Evolutionary conservation across 2,797 vertebrate genomes (phyloP), one percentile per base, ranked within the genome.

Genomic region (Neopelma chrysocephalum): DNA sequence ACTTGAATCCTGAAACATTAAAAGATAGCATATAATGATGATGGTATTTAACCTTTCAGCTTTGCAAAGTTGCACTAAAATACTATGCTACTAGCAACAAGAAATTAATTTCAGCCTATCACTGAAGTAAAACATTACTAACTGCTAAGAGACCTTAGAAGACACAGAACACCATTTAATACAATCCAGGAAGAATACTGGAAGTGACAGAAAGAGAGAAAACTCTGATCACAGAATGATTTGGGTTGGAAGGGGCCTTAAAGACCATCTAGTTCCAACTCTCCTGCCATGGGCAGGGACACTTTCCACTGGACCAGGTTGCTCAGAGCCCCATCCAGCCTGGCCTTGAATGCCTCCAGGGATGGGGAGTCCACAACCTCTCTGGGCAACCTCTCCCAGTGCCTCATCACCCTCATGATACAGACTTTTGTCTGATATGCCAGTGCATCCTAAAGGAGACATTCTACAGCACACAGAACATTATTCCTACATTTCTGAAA

Each of bases 1-100:
- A 84, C 98, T 98, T 3, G 98, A 97, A 97, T 99, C 99, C 99
- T 99, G 82, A 79, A 98, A 97, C 42, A 70, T 73, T n/a, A 87
- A 42, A 78, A 90, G 19, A 90, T 0, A 80, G n/a, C 20, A 21
- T 16, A 6, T 19, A 34, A 69, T 86, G 47, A 82, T 18, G 68
- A 5, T 36, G n/a, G 43, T 66, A 27, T 73, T 51, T 43, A 82
- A 47, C 50, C 25, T 50, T 73, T 71, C 40, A 60, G 14, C 76
- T 40, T 68, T n/a, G 36, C 62, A 58, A 62, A 69, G 58, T 47
- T 62, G 50, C 91, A 71, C 21, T 48, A 58, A n/a, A 78, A 68
- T 8, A 68, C 25, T 32, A 15, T 5, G 5, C 42, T 58, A 34
- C 15, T 34, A 70, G 47, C 45, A 87, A 77, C 6, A 65, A 66